Evolutionary conservation across 2,113 vertebrate species (phyloP).

Genomic region (Noturus placidus): DNA sequence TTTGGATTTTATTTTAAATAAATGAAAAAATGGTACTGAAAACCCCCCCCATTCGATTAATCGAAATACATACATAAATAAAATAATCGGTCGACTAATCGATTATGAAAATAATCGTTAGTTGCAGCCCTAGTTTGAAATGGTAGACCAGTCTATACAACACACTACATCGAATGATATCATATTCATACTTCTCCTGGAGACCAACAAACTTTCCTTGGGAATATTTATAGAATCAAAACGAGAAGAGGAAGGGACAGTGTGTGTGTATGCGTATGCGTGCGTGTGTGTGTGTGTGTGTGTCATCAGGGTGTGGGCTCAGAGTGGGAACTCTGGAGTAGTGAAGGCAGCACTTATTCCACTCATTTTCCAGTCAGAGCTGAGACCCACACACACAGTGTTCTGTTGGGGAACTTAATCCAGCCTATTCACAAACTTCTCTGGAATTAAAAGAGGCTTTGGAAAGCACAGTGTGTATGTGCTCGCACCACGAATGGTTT

Average conservation of each 20-base stretch:
- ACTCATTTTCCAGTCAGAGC: slow-evolving; percentile 17
- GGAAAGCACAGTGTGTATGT: slow-evolving; percentile 17
- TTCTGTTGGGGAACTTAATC: slow-evolving; percentile 30
- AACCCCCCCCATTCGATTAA: no score
- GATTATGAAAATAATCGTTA: no score
- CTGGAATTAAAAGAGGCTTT: slow-evolving; percentile 8
- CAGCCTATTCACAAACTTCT: not conserved
- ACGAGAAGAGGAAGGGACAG: not conserved
- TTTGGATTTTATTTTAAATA: no score
- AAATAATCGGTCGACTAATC: no score
- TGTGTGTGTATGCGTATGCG: not conserved
- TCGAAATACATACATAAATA: no score
- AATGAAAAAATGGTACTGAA: no score
- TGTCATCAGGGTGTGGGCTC: slow-evolving; percentile 38
- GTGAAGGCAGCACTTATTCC: slow-evolving; percentile 19
- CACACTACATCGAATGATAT: not conserved
- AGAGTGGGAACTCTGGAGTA: slow-evolving; percentile 54
- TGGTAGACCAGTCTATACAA: not conserved
- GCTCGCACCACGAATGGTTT: not conserved
- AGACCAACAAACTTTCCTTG: slow-evolving; percentile 3
- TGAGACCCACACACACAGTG: no score
- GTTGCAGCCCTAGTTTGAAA: not conserved
- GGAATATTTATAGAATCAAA: slow-evolving; percentile 41
- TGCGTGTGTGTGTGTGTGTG: slow-evolving; percentile 11
- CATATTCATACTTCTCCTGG: not conserved